Evolutionary conservation across 2,888 invertebrate genomes (phyloP).

Genomic region (Orthosia gracilis): DNA sequence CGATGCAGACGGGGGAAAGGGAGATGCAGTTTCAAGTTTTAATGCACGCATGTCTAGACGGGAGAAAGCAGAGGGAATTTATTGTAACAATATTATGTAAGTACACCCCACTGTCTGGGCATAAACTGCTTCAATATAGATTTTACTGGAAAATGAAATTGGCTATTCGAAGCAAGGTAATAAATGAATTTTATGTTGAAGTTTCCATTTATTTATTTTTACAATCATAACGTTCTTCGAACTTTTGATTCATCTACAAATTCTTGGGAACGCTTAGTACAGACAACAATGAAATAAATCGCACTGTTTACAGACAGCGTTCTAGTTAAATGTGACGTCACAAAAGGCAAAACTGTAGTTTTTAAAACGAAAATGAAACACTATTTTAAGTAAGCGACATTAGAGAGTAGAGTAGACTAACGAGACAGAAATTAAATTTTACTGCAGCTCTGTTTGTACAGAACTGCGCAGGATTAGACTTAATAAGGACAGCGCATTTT

Average conservation of each 20-base stretch:
- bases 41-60: constrained; percentile 81
- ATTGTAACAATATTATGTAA: constrained; percentile 63
- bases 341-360: constrained; percentile 40
- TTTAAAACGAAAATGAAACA: constrained; percentile 35
- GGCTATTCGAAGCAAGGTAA: constrained; percentile 33
- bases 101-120: constrained; percentile 40
- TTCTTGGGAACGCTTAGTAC: constrained; percentile 49
- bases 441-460: constrained; percentile 26
- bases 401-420: constrained; percentile 29
- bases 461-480: constrained; percentile 37
- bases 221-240: constrained; percentile 40
- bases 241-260: constrained; percentile 53
- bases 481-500: constrained; percentile 36
- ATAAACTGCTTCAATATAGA: constrained; percentile 44
- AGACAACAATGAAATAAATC: constrained; percentile 64
- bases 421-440: constrained; percentile 38
- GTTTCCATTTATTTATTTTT: constrained; percentile 26
- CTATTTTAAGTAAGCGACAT: constrained; percentile 28
- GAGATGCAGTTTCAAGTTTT: constrained; percentile 65
- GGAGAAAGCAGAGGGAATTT: constrained; percentile 54
- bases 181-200: constrained; percentile 21
- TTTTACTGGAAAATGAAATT: constrained; percentile 42
- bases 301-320: constrained; percentile 42
- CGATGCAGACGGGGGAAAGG: constrained; percentile 60
- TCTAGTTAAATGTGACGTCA: constrained; percentile 45